Percentiles rank a stretch among this genome's conserved stretches.
phyloP scores from a whole-genome alignment of 1,140 invertebrate species.

The Macrostomum lignano region DNA sequence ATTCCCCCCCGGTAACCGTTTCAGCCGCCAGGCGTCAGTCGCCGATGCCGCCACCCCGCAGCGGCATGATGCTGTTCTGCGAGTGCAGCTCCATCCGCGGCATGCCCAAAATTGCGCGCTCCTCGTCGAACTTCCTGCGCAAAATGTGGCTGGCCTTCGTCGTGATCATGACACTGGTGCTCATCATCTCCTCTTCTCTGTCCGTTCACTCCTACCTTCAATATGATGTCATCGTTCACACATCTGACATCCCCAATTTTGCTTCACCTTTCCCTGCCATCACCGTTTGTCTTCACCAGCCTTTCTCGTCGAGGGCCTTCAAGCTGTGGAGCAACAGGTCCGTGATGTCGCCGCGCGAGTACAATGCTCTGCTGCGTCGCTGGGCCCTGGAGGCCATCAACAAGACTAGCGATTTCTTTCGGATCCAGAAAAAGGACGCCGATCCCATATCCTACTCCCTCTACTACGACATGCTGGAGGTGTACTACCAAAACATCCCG shows the following conservation, averaged over 20 bases:
- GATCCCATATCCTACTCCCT: no score
- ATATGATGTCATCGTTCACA: not conserved
- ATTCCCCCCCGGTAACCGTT: no score
- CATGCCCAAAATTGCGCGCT: not conserved
- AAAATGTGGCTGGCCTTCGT: not conserved
- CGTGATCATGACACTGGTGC: not conserved
- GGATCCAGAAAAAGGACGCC: not conserved
- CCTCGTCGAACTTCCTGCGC: not conserved
- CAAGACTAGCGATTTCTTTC: no score
- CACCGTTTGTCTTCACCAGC: conserved; percentile 1
- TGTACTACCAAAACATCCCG: conserved; percentile 1
- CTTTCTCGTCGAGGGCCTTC: not conserved
- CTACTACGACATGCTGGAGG: not conserved
- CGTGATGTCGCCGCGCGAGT: conserved; percentile 1
- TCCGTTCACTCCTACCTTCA: not conserved
- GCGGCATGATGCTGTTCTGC: conserved; percentile 1
- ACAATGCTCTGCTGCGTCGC: not conserved
- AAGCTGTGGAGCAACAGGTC: not conserved
- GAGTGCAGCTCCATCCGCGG: not conserved
- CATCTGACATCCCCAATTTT: no score
- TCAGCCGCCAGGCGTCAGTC: no score
- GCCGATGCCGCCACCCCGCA: no score
- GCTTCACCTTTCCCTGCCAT: conserved; percentile 1
- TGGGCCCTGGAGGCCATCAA: not conserved
- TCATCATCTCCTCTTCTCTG: not conserved